Evolutionary conservation across 64 coral and sea anemone species (phyloP).

Genomic region (Montipora capricornis): DNA sequence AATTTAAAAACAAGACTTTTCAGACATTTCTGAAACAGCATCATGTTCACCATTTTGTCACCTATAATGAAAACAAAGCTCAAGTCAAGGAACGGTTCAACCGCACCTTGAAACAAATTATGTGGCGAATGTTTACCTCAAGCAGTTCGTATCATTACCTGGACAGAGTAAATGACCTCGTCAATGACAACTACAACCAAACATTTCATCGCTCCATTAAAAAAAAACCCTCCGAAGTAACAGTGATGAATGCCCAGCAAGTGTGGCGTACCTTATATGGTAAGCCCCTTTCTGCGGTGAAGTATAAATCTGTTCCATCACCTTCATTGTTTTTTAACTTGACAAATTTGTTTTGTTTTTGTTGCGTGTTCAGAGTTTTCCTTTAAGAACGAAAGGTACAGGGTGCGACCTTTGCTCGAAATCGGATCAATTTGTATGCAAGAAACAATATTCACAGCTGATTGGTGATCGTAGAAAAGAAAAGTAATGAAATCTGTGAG

Average conservation of each 20-base stretch:
- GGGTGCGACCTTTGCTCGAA: too few species aligned
- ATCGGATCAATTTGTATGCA: too few species aligned
- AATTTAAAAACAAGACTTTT: conserved; percentile 47
- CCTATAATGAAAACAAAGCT: conserved; percentile 57
- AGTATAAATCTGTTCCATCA: conserved; percentile 17
- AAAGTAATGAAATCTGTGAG: too few species aligned
- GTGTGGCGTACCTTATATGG: conserved; percentile 59
- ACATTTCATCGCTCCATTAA: conserved; percentile 29
- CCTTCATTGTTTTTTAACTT: too few species aligned
- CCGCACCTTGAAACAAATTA: not conserved
- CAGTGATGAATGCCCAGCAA: conserved; percentile 23
- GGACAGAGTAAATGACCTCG: conserved; percentile 31
- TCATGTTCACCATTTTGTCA: conserved; percentile 24
- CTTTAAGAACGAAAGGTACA: too few species aligned
- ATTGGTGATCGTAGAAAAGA: too few species aligned
- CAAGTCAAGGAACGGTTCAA: conserved; percentile 27
- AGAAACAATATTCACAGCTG: too few species aligned
- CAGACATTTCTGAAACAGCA: conserved; percentile 35
- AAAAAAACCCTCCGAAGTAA: conserved; percentile 41
- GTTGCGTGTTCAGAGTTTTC: too few species aligned
- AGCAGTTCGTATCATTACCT: conserved; percentile 18
- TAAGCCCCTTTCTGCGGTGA: not conserved
- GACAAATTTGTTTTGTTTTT: too few species aligned
- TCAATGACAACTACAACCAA: conserved; percentile 27
- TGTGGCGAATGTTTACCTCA: conserved; percentile 57